Evolutionary conservation across 2,797 vertebrate genomes (phyloP).

Genomic region (Rhinella marina): DNA sequence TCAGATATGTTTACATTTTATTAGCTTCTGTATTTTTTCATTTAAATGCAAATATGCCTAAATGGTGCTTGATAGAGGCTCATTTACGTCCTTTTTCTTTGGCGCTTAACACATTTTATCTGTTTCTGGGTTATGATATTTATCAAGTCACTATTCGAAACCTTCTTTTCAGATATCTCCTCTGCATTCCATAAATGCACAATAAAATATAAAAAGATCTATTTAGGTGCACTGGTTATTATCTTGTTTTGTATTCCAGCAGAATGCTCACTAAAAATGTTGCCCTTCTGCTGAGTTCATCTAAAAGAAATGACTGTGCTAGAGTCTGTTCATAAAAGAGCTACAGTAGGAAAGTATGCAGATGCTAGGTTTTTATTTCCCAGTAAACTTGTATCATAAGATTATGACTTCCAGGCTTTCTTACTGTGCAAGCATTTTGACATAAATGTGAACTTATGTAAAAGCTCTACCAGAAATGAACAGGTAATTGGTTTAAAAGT

Average conservation of each 20-base stretch:
- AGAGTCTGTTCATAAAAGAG: conserved; percentile 25
- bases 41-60: conserved; percentile 60
- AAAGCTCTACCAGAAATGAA: neutral
- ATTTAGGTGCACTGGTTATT: conserved; percentile 39
- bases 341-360: conserved; percentile 21
- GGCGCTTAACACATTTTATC: conserved; percentile 46
- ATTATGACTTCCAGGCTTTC: conserved; percentile 1
- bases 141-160: conserved; percentile 49
- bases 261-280: conserved; percentile 35
- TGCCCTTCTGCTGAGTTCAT: conserved; percentile 53
- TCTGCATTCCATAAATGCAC: conserved; percentile 29
- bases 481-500: neutral
- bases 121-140: conserved; percentile 47
- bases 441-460: neutral
- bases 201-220: conserved; percentile 49
- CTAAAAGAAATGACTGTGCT: conserved; percentile 41
- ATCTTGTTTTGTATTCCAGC: conserved; percentile 54
- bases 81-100: conserved; percentile 37
- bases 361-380: conserved; percentile 33
- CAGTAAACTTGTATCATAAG: conserved; percentile 17
- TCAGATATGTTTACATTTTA: conserved; percentile 56
- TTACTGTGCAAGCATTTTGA: neutral
- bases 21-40: conserved; percentile 46
- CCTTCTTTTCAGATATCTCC: conserved; percentile 28
- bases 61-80: conserved; percentile 21